phyloP scores from a whole-genome alignment of 2,888 invertebrate genomes.

The Hypolimnas misippus region DNA sequence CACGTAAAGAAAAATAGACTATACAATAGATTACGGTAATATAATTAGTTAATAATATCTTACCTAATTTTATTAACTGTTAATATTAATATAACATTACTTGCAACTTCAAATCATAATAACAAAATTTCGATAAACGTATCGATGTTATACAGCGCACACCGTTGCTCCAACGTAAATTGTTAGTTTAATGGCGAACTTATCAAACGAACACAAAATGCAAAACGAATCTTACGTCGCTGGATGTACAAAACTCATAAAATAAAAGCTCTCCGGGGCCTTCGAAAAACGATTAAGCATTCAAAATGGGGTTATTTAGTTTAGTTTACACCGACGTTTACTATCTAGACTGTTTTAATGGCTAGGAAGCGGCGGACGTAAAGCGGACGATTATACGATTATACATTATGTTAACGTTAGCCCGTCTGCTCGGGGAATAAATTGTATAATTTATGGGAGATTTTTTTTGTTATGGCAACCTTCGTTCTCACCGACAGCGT shows the following conservation, averaged over 20 bases:
- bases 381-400: slow-evolving; percentile 61
- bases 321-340: slow-evolving; percentile 77
- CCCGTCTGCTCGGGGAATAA: slow-evolving; percentile 66
- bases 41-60: no score
- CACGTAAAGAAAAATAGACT: no score
- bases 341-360: slow-evolving; percentile 74
- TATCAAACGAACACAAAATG: slow-evolving; percentile 32
- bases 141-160: background rate
- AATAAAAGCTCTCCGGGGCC: slow-evolving; percentile 47
- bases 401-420: slow-evolving; percentile 59
- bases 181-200: slow-evolving; percentile 11
- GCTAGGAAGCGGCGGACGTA: slow-evolving; percentile 73
- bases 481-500: slow-evolving; percentile 42
- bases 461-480: slow-evolving; percentile 67
- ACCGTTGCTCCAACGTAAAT: background rate
- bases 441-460: slow-evolving; percentile 73
- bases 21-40: no score
- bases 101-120: no score
- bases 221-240: slow-evolving; percentile 41
- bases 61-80: no score
- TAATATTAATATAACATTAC: no score
- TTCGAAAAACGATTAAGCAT: slow-evolving; percentile 67
- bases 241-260: slow-evolving; percentile 47
- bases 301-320: slow-evolving; percentile 70
- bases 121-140: background rate